These are phyloP conservation scores for Cynodonichthys magdalenae DNA, from an alignment of 2,797 vertebrate species.

Conservation along the genomic window DNA sequence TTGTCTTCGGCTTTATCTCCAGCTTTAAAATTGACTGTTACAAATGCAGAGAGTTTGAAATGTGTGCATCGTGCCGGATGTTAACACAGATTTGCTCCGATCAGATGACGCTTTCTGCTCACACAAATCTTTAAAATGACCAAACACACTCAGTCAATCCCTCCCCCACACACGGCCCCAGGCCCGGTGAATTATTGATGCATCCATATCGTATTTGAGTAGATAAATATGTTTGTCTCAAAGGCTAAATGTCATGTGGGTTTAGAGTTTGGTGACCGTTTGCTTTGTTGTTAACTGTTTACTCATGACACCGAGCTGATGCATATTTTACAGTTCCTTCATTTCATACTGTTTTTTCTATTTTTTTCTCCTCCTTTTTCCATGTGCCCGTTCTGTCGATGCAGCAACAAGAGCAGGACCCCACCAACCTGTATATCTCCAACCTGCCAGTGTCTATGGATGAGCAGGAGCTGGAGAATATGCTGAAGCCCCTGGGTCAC, in stretches of 20 bases:
- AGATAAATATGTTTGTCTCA: constrained; percentile 18
- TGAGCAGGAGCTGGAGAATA: constrained; percentile 96
- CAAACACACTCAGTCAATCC: not conserved
- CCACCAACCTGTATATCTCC: constrained; percentile 99
- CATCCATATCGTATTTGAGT: constrained; percentile 31
- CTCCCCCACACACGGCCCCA: constrained; percentile 3
- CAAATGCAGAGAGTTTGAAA: constrained; percentile 15
- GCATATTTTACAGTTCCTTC: constrained; percentile 22
- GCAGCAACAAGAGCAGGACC: constrained; percentile 98
- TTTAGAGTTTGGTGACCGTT: constrained; percentile 25
- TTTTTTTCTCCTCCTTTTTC: not conserved
- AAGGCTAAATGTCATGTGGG: constrained; percentile 29
- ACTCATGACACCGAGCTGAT: constrained; percentile 19
- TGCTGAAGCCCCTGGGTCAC: constrained; percentile 97
- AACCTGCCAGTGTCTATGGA: constrained; percentile 98
- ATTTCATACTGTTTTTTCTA: constrained; percentile 23
- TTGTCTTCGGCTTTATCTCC: constrained; percentile 1
- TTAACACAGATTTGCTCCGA: not conserved
- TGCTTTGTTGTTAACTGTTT: constrained; percentile 14
- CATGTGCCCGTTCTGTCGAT: constrained; percentile 24
- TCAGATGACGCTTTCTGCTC: constrained; percentile 4
- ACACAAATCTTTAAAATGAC: constrained; percentile 12
- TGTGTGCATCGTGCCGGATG: constrained; percentile 1
- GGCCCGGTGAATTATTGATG: constrained; percentile 17
- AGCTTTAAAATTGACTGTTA: constrained; percentile 5